These are phyloP conservation scores for Arizona elegans DNA, from an alignment of 2,113 vertebrate genomes.

Conservation along the genomic window DNA sequence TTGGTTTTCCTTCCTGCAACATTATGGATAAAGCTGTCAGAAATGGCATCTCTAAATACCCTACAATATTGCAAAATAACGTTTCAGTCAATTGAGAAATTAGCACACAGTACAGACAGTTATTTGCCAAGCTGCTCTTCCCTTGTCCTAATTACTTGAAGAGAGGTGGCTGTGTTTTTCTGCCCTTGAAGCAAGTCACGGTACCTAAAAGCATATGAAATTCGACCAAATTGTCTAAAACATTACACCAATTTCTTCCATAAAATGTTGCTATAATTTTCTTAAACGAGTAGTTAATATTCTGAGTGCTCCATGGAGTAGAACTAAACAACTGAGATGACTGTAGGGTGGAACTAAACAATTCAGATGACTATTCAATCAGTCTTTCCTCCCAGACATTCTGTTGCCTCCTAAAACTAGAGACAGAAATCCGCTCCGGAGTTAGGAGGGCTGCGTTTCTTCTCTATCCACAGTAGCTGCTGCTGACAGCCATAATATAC, in stretches of 20 bases:
- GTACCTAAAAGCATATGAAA: background rate
- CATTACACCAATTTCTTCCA: background rate
- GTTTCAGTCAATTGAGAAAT: background rate
- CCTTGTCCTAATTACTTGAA: background rate
- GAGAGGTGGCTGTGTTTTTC: background rate
- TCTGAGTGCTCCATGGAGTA: background rate
- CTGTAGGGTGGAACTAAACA: background rate
- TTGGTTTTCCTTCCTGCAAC: background rate
- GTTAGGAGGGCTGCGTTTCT: conserved; percentile 25
- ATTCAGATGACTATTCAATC: conserved; percentile 8
- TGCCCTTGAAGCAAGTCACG: background rate
- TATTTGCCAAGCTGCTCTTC: background rate
- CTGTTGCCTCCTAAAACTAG: background rate
- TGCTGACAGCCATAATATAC: conserved; percentile 32
- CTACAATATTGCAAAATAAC: background rate
- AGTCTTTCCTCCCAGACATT: background rate
- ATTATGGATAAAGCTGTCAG: background rate
- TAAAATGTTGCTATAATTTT: background rate
- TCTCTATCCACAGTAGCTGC: conserved; percentile 26
- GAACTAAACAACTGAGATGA: conserved; percentile 9
- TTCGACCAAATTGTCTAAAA: background rate
- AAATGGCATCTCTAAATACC: background rate
- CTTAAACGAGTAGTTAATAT: background rate
- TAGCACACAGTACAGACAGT: background rate
- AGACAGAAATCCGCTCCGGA: conserved; percentile 9